These are phyloP conservation scores for Stenurella melanura DNA, from an alignment of 2,888 invertebrate genomes.

Conservation along the genomic window DNA sequence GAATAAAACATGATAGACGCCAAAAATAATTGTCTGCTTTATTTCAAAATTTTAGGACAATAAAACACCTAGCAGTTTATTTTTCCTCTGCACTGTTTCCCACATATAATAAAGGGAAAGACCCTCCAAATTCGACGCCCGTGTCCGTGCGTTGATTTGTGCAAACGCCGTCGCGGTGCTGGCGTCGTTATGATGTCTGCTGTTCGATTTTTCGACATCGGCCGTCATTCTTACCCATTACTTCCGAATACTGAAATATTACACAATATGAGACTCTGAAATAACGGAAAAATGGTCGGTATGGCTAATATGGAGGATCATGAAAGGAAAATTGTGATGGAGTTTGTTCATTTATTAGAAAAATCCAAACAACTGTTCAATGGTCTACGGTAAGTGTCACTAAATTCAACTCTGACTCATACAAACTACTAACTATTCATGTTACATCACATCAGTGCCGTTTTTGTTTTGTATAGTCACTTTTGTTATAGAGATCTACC, in stretches of 20 bases:
- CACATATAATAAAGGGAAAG: background rate
- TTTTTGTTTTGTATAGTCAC: slow-evolving; percentile 12
- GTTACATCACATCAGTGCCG: slow-evolving; percentile 17
- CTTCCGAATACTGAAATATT: slow-evolving; percentile 48
- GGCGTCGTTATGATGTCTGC: slow-evolving; percentile 67
- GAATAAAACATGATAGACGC: too few relatives aligned
- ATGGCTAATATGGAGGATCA: slow-evolving; percentile 90
- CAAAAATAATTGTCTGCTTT: background rate
- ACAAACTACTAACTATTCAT: slow-evolving; percentile 15
- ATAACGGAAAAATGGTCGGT: slow-evolving; percentile 78
- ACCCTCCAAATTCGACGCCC: slow-evolving; percentile 24
- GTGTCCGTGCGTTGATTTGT: slow-evolving; percentile 30
- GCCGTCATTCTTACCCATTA: slow-evolving; percentile 55
- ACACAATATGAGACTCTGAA: slow-evolving; percentile 55
- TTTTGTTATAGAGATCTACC: slow-evolving; percentile 88
- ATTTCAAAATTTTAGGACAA: too few relatives aligned
- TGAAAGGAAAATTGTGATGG: slow-evolving; percentile 93
- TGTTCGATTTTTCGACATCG: slow-evolving; percentile 71
- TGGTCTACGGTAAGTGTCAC: slow-evolving; percentile 85
- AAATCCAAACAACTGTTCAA: slow-evolving; percentile 98
- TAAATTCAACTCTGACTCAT: slow-evolving; percentile 14
- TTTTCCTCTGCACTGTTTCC: background rate
- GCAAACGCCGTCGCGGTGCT: slow-evolving; percentile 64
- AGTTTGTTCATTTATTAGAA: slow-evolving; percentile 96
- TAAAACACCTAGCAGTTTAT: too few relatives aligned